Evolutionary conservation across 2,888 invertebrate genomes (phyloP).

Genomic region (Drosophila cognata): DNA sequence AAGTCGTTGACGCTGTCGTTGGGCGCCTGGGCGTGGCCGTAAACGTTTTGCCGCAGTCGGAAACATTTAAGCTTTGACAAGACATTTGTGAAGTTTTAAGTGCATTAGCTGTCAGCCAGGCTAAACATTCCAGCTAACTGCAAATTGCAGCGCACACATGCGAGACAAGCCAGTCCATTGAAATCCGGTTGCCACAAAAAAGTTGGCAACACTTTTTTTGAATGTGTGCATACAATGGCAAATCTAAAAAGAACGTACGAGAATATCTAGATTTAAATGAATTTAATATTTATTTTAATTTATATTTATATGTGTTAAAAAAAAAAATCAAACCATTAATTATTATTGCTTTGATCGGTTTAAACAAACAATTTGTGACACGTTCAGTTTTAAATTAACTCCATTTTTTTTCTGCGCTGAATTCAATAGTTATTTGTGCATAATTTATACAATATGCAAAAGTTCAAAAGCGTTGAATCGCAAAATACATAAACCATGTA

Average conservation of each 20-base stretch:
- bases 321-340: neutral
- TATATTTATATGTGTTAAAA: neutral
- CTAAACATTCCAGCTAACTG: slow-evolving; percentile 35
- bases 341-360: neutral
- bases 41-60: slow-evolving; percentile 55
- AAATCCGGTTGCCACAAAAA: slow-evolving; percentile 39
- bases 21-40: slow-evolving; percentile 36
- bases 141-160: slow-evolving; percentile 3
- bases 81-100: slow-evolving; percentile 80
- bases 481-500: neutral
- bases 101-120: slow-evolving; percentile 73
- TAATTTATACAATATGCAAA: neutral
- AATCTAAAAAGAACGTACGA: no score
- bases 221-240: neutral
- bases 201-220: slow-evolving; percentile 30
- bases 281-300: neutral
- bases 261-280: neutral
- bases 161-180: slow-evolving; percentile 2
- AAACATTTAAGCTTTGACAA: slow-evolving; percentile 76
- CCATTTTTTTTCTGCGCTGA: neutral
- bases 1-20: slow-evolving; percentile 70
- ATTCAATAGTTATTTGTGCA: neutral
- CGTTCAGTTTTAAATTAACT: neutral
- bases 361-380: slow-evolving; percentile 1
- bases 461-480: neutral